Percentiles rank a stretch among this genome's conserved stretches.
Conservation (phyloP, 2,113 vertebrate genomes). For the Montifringilla adamsi region DNA sequence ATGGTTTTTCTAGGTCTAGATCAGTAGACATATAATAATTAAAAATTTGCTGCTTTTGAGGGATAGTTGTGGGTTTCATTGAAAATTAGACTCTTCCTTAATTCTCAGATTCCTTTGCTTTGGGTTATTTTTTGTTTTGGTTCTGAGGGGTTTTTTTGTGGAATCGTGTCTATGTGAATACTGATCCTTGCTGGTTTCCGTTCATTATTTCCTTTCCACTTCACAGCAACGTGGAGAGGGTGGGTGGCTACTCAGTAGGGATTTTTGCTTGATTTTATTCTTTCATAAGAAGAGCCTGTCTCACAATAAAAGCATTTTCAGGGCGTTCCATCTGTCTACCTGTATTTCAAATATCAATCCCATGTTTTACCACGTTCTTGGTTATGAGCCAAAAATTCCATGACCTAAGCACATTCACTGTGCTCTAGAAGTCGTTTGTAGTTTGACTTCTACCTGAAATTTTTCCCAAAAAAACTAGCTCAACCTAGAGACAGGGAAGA, state of each 20-base stretch:
- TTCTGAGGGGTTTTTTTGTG: background rate
- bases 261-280: background rate
- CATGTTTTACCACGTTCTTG: fast-evolving
- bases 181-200: background rate
- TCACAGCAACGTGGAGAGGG: background rate
- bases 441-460: background rate
- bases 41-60: background rate
- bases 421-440: background rate
- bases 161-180: background rate
- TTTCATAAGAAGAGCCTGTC: background rate
- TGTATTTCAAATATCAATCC: background rate
- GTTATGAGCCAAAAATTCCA: background rate
- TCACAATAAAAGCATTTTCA: background rate
- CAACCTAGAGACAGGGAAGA: background rate
- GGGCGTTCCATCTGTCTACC: background rate
- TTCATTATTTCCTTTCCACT: background rate
- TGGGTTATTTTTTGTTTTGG: background rate
- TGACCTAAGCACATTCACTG: background rate
- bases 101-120: background rate
- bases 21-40: background rate
- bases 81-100: background rate
- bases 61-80: background rate
- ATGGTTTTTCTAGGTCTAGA: constrained; percentile 22
- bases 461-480: background rate
- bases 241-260: background rate